These are phyloP conservation scores for Dromiciops gliroides DNA, from an alignment of 2,113 vertebrate genomes.

Conservation along the genomic window DNA sequence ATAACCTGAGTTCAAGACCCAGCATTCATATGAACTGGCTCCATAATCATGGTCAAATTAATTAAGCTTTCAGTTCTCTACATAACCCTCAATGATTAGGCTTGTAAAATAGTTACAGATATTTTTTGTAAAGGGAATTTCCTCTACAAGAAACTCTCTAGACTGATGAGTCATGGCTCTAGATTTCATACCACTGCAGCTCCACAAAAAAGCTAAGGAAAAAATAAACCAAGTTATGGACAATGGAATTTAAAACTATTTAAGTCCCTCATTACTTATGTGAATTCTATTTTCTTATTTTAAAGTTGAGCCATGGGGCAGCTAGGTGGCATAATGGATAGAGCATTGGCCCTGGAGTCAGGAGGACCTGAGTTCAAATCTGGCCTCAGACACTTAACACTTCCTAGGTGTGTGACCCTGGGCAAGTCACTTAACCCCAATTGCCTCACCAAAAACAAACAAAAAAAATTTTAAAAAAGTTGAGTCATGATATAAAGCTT, in stretches of 20 bases:
- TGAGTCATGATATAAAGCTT: neutral
- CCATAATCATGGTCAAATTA: neutral
- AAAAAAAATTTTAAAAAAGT: too few species aligned
- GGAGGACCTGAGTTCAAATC: too few species aligned
- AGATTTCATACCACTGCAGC: neutral
- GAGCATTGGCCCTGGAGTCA: too few species aligned
- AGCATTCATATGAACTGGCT: neutral
- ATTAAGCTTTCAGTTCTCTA: neutral
- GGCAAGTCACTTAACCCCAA: too few species aligned
- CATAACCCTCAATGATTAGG: neutral
- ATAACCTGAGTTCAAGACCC: neutral
- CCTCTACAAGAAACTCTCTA: neutral
- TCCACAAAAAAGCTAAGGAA: too few species aligned
- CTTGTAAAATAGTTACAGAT: neutral
- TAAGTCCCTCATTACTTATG: neutral
- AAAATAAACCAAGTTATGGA: neutral
- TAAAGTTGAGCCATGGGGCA: constrained; percentile 5
- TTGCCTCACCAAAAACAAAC: too few species aligned
- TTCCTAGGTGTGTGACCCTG: too few species aligned
- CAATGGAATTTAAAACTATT: neutral
- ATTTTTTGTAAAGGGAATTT: neutral
- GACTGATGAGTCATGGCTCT: neutral
- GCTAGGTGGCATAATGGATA: too few species aligned
- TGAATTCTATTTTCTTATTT: neutral
- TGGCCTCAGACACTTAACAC: too few species aligned